Percentiles rank a stretch among this genome's conserved stretches.
Evolutionary conservation across 2,113 vertebrate species (phyloP).

Genomic region (Atractosteus spatula): DNA sequence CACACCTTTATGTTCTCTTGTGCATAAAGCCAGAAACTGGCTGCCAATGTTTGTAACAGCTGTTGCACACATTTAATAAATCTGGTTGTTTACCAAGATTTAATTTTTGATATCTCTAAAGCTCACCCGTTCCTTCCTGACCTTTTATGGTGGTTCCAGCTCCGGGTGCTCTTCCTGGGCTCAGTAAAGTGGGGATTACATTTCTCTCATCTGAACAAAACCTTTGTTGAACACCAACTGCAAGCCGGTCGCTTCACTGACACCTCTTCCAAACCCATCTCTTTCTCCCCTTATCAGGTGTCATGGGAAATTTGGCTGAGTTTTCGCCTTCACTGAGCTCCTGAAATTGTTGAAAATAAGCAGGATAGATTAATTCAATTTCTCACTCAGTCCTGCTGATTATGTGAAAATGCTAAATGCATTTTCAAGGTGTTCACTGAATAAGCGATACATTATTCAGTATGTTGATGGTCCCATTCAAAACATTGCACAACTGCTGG

Average conservation of each 20-base stretch:
- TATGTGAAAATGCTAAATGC: no score
- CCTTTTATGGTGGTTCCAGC: constrained; percentile 22
- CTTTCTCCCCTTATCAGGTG: constrained; percentile 32
- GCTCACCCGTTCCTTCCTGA: no score
- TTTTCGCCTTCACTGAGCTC: constrained; percentile 2
- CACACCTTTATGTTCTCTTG: no score
- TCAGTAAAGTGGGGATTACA: constrained; percentile 23
- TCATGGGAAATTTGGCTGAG: constrained; percentile 29
- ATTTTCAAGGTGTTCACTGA: no score
- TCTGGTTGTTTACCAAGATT: no score
- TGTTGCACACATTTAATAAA: no score
- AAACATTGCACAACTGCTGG: no score
- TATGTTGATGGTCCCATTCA: no score
- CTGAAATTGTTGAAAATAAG: neutral
- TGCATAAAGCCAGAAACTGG: no score
- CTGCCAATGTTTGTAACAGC: no score
- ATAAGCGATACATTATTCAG: no score
- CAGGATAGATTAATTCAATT: neutral
- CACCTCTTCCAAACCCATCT: constrained; percentile 13
- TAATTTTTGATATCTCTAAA: no score
- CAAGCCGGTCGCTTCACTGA: constrained; percentile 1
- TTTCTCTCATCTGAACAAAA: constrained; percentile 28
- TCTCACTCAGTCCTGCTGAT: neutral
- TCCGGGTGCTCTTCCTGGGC: constrained; percentile 31
- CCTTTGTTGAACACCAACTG: constrained; percentile 31